Evolutionary conservation across 37 sponge, comb jelly and placozoan genomes (phyloP), one percentile per base, ranked within the genome.

Genomic region (Halisarca cf. caerulea): DNA sequence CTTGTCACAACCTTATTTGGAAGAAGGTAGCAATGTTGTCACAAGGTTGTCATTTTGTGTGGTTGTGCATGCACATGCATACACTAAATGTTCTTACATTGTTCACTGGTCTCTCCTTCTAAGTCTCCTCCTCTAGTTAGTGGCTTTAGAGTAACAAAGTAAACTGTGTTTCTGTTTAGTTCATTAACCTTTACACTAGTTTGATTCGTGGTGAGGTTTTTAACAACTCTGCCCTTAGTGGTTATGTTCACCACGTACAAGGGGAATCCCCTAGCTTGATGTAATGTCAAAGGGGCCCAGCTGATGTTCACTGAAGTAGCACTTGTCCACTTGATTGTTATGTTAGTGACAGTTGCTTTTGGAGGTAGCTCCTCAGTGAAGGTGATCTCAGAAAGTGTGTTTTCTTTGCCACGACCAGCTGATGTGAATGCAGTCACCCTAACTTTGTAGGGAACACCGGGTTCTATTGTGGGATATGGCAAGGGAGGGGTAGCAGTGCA

Each of bases 241-340:
- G 21, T 20, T 33, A 37, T 71, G 51, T 14, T 47, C 20, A 71
- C 41, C 23, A 32, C 7, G 73, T 71, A 71, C 40, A 33, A 18
- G 30, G 73, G 73, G 40, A 71, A 71, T 37, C 73, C 73, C 40
- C 73, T 37, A 30, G 73, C 73, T 37, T 71, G 40, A 38, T 38
- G 73, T 32, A 71, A 9, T 32, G 38, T 32, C 32, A 71, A 39
- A 30, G 73, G 73, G 6, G 39, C 32, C 73, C 73, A 71, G 32
- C 38, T 34, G 73, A 71, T 37, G 32, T 37, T 32, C 20, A 37
- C 73, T 33, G 73, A 7, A 33, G 64, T 62, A 28, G 25, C 64
- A 62, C 15, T 62, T 7, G 15, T n/a, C 64, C 64, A 62, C 6
- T 30, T 62, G 5, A 62, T 28, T 30, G 30, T 62, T 62, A 62